Evolutionary conservation across 2,888 invertebrate species (phyloP).

Genomic region (Euclidia mi): DNA sequence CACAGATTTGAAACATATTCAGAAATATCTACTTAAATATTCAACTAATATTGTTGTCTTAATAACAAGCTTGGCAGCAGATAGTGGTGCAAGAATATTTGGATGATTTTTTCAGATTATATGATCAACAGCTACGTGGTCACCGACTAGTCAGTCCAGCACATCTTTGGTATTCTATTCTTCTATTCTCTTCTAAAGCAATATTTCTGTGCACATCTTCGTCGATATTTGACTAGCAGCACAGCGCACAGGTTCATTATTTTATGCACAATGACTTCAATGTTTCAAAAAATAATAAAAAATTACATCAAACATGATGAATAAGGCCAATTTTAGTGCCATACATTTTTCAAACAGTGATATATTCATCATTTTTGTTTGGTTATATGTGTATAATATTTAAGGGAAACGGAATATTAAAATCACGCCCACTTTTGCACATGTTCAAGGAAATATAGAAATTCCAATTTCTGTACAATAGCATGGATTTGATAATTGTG

Average conservation of each 20-base stretch:
- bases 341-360: too few relatives aligned
- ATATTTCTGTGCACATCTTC: conserved; percentile 78
- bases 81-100: conserved; percentile 53
- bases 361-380: conserved; percentile 72
- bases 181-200: conserved; percentile 68
- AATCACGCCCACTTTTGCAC: conserved; percentile 68
- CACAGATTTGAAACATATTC: not conserved
- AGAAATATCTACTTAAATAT: not conserved
- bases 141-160: conserved; percentile 75
- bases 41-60: conserved; percentile 9
- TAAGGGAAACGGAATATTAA: conserved; percentile 49
- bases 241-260: conserved; percentile 73
- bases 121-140: conserved; percentile 62
- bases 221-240: conserved; percentile 74
- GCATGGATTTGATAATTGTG: conserved; percentile 82
- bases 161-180: conserved; percentile 72
- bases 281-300: conserved; percentile 66
- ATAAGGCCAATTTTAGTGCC: conserved; percentile 15
- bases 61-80: conserved; percentile 38
- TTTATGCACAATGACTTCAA: conserved; percentile 72
- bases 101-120: conserved; percentile 59
- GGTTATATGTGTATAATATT: conserved; percentile 54
- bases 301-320: conserved; percentile 71
- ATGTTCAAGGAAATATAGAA: conserved; percentile 68
- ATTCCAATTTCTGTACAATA: conserved; percentile 86